A percentile compares a stretch with the other conserved stretches of the same genome.
Evolutionary conservation across 2,797 vertebrate genomes (phyloP).

Genomic region (Babyrousa celebensis): DNA sequence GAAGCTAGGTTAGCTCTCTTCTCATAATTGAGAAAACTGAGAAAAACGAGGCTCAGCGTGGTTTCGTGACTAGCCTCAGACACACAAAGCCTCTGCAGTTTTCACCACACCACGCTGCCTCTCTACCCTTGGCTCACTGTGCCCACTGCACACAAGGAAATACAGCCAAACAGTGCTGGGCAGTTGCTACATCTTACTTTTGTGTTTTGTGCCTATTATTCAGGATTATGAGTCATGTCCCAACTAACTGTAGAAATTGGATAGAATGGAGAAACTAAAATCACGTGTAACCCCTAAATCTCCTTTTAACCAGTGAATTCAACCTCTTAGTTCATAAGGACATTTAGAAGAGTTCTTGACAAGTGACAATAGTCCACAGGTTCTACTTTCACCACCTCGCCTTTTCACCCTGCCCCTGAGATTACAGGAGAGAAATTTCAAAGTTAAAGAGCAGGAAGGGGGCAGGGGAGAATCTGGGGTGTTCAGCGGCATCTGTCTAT

Average conservation of each 20-base stretch:
- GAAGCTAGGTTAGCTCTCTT: not conserved
- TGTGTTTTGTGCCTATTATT: not conserved
- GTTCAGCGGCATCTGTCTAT: not conserved
- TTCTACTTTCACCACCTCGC: slow-evolving; percentile 31
- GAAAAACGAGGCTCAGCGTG: not conserved
- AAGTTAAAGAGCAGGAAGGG: not conserved
- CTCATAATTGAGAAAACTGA: not conserved
- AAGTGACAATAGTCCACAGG: not conserved
- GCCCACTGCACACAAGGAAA: not conserved
- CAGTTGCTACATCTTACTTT: not conserved
- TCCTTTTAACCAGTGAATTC: slow-evolving; percentile 16
- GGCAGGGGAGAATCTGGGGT: not conserved
- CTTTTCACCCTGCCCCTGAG: not conserved
- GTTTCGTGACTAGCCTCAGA: not conserved
- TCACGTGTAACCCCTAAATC: not conserved
- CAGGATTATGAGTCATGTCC: not conserved
- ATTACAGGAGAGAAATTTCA: not conserved
- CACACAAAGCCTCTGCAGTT: not conserved
- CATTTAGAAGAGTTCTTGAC: slow-evolving; percentile 28
- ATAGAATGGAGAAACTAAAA: slow-evolving; percentile 2
- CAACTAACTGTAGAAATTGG: not conserved
- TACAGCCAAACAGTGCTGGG: not conserved
- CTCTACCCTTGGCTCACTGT: not conserved
- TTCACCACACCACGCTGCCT: too few species aligned
- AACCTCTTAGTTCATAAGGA: not conserved